phyloP scores from a whole-genome alignment of 2,888 invertebrate species.

The Athalia cordata region DNA sequence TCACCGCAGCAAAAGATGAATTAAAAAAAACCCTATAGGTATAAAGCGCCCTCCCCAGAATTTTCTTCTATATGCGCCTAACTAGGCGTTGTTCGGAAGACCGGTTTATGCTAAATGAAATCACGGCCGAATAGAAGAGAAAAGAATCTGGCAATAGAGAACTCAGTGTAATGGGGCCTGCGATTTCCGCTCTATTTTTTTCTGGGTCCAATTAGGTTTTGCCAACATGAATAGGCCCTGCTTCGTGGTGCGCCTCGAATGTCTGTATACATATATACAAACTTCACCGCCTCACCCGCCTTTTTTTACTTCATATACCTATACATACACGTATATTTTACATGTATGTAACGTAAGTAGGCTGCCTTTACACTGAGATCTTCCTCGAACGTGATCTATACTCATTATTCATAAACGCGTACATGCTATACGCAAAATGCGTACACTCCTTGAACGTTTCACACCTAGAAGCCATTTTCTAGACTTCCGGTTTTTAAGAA shows the following conservation, averaged over 20 bases:
- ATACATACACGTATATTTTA: neutral
- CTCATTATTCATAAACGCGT: too few relatives aligned
- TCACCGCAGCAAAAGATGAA: too few relatives aligned
- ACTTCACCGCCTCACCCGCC: conserved; percentile 25
- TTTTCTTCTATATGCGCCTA: neutral
- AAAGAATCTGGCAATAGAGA: conserved; percentile 52
- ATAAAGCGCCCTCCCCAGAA: conserved; percentile 1
- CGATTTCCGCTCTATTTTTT: conserved; percentile 68
- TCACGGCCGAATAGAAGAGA: conserved; percentile 28
- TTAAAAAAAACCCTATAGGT: neutral
- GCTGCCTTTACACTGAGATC: too few relatives aligned
- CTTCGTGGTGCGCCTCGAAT: conserved; percentile 54
- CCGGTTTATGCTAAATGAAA: conserved; percentile 39
- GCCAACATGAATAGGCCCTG: conserved; percentile 59
- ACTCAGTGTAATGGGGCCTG: conserved; percentile 63
- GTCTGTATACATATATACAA: conserved; percentile 17
- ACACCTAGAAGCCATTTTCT: too few relatives aligned
- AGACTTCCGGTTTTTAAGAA: too few relatives aligned
- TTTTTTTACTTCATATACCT: neutral
- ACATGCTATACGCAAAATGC: too few relatives aligned
- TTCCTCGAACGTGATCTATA: too few relatives aligned
- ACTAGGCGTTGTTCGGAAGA: conserved; percentile 30
- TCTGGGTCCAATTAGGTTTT: conserved; percentile 63
- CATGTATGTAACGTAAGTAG: too few relatives aligned
- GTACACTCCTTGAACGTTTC: too few relatives aligned